Evolutionary conservation across 2,888 invertebrate genomes (phyloP).

Genomic region (Theristus sp.): DNA sequence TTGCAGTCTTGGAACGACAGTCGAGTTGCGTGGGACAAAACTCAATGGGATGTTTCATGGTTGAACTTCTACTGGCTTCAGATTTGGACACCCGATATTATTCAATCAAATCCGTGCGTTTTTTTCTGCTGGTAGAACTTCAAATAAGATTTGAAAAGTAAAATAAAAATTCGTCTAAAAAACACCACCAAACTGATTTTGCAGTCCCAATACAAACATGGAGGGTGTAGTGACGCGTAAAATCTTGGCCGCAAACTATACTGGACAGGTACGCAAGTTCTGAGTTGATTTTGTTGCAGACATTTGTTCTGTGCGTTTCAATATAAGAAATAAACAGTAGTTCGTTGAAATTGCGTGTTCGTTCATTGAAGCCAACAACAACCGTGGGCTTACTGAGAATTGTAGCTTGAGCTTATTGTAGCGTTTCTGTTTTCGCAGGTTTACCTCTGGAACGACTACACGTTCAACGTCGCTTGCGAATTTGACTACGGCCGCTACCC

Average conservation of each 20-base stretch:
- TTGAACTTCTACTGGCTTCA: slow-evolving; percentile 30
- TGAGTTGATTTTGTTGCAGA: neutral
- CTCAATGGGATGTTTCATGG: slow-evolving; percentile 27
- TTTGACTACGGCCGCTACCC: slow-evolving; percentile 26
- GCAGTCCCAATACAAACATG: no score
- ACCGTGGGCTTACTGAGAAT: no score
- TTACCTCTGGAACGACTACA: slow-evolving; percentile 18
- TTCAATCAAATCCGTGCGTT: slow-evolving; percentile 22
- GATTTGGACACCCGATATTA: slow-evolving; percentile 24
- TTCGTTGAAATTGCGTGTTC: no score
- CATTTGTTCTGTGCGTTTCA: no score
- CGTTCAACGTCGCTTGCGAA: slow-evolving; percentile 22
- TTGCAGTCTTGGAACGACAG: slow-evolving; percentile 26
- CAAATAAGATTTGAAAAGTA: no score
- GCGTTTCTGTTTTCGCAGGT: no score
- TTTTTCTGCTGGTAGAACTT: no score
- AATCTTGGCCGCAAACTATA: slow-evolving; percentile 29
- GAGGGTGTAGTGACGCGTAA: slow-evolving; percentile 21
- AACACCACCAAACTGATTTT: no score
- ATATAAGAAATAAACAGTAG: no score
- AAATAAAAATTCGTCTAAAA: no score
- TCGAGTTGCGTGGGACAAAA: slow-evolving; percentile 24
- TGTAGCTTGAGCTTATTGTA: no score
- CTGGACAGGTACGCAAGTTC: slow-evolving; percentile 19
- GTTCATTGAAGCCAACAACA: no score